Base-by-base conservation (phyloP, 2,797 vertebrate genomes). In the Megaceryle alcyon region DNA sequence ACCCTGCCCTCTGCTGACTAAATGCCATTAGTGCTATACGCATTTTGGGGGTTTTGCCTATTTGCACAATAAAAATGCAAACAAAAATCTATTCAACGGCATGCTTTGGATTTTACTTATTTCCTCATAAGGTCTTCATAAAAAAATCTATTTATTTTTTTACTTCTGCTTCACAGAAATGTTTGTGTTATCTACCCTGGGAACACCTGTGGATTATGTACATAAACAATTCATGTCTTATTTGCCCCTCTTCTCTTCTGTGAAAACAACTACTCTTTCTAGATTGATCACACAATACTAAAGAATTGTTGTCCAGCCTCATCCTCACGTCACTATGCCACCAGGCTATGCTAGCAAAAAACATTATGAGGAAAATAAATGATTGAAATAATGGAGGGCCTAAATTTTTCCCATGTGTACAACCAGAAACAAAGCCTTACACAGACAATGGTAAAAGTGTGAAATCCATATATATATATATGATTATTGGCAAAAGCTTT, bases 1-100 rank as follows among this genome's bases (percentile, higher is more conserved):
- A 96, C 91, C 92, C 97, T 98, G 98, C 98, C 98, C 98, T 98
- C 98, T 98, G 96, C 97, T 97, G 98, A 90, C 87, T 37, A 64
- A 75, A 86, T 26, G 22, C 26, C 10, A 51, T 49, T 80, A 97
- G 64, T 81, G 51, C 97, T 46, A 51, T 4, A 54, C 33, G 59
- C n/a, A 51, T 61, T 46, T 29, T 25, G 3, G 5, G 3, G 2
- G 6, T 8, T 23, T 54, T 60, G 14, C 22, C 21, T 88, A 31
- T 64, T 90, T 88, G 65, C 44, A 76, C 57, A 68, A 70, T 9
- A 44, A 79, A 94, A 79, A 53, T 28, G 12, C 16, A 73, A 78
- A 31, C 7, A 77, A 66, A 85, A 41, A 68, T 28, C 16, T 44
- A 66, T 69, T 72, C 37, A 28, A 12, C 2, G 10, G 7, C 16